Conservation (phyloP, 2,113 vertebrate species). For the Eulemur macaco region DNA sequence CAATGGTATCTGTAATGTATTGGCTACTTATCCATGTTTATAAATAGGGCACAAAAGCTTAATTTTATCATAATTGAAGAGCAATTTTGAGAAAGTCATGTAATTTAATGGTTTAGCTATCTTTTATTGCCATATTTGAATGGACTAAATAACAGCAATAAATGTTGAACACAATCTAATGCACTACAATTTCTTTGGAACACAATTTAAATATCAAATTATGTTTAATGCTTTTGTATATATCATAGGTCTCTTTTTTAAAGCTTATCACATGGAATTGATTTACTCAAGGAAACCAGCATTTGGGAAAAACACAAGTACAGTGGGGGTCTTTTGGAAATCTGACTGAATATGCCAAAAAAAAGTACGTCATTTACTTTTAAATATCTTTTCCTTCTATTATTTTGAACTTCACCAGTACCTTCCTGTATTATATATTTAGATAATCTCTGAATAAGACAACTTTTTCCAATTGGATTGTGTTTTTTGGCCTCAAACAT, state of each 20-base stretch:
- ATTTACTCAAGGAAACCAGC: constrained; percentile 42
- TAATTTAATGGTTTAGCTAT: constrained; percentile 70
- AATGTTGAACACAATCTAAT: constrained; percentile 63
- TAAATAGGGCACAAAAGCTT: constrained; percentile 70
- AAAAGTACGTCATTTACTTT: not conserved
- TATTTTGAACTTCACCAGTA: constrained; percentile 31
- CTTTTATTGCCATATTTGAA: constrained; percentile 68
- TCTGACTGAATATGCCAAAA: not conserved
- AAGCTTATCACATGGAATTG: constrained; percentile 51
- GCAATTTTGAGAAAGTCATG: constrained; percentile 65
- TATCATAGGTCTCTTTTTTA: constrained; percentile 47
- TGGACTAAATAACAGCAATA: constrained; percentile 49
- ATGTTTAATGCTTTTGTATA: constrained; percentile 58
- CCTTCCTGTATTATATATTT: constrained; percentile 13
- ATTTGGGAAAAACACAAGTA: constrained; percentile 25
- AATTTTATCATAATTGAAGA: constrained; percentile 75
- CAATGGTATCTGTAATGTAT: constrained; percentile 38
- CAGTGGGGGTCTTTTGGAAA: constrained; percentile 7
- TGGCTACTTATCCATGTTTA: constrained; percentile 65
- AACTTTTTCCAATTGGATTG: not conserved
- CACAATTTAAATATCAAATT: constrained; percentile 74
- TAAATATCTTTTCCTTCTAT: constrained; percentile 21
- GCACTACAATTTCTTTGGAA: constrained; percentile 58
- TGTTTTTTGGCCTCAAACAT: not conserved
- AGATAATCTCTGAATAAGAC: not conserved